Conservation (phyloP, 2,113 vertebrate genomes). For the Halcyon malimbica region DNA sequence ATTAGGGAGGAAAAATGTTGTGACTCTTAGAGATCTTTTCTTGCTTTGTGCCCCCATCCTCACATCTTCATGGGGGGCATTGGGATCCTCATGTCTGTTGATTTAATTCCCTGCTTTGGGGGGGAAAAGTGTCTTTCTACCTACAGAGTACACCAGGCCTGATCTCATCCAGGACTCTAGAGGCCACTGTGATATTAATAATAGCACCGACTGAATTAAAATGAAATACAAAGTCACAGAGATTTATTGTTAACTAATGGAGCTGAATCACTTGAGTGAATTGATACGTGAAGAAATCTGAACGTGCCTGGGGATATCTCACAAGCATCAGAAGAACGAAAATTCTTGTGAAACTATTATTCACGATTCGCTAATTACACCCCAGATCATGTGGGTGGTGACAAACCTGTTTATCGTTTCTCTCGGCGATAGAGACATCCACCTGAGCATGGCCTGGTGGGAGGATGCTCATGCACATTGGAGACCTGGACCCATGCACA, state of each 20-base stretch:
- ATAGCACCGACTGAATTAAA: background rate
- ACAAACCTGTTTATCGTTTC: background rate
- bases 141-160: rapidly evolving
- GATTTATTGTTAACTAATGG: background rate
- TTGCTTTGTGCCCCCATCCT: background rate
- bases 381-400: background rate
- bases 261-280: background rate
- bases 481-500: rapidly evolving
- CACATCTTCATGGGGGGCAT: rapidly evolving
- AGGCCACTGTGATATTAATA: background rate
- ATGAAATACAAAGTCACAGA: background rate
- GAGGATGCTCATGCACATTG: rapidly evolving
- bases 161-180: background rate
- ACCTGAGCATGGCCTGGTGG: background rate
- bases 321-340: background rate
- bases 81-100: rapidly evolving
- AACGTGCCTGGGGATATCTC: background rate
- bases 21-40: background rate
- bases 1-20: background rate
- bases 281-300: background rate
- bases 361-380: background rate
- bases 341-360: slow-evolving; percentile 28
- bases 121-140: background rate
- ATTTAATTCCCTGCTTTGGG: rapidly evolving
- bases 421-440: background rate